Percentiles rank a stretch among this genome's conserved stretches.
Evolutionary conservation across 1,140 invertebrate species (phyloP).

Genomic region (Brachionus paranguensis): DNA sequence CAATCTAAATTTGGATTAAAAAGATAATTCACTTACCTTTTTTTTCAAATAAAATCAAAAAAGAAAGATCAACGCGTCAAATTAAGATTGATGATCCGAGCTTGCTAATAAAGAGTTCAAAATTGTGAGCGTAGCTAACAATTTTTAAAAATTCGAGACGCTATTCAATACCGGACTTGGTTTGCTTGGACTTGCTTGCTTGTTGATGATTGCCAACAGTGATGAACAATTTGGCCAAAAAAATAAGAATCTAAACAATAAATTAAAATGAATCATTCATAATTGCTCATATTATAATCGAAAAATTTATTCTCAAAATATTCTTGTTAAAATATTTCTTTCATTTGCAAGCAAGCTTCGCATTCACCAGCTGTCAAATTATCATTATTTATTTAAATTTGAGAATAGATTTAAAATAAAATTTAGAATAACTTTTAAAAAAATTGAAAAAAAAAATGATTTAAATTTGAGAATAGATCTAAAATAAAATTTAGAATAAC

Average conservation of each 20-base stretch:
- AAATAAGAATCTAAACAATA: background rate
- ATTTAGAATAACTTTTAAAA: no score
- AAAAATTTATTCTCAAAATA: background rate
- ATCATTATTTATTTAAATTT: background rate
- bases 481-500: background rate
- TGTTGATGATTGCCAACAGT: background rate
- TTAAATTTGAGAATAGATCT: background rate
- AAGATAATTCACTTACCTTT: background rate
- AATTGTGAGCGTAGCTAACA: background rate
- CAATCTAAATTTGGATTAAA: background rate
- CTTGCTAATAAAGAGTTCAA: background rate
- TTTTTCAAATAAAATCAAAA: background rate
- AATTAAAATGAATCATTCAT: background rate
- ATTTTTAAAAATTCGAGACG: background rate
- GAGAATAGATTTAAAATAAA: background rate
- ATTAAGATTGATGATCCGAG: background rate
- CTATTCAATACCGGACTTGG: background rate
- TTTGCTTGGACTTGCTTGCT: background rate
- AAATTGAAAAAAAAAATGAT: background rate
- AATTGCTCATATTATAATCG: background rate
- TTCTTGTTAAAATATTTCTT: background rate
- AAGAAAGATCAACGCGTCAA: background rate
- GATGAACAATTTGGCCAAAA: background rate
- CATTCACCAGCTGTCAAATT: background rate
- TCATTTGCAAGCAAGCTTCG: background rate